phyloP scores from a whole-genome alignment of 2,113 vertebrate genomes.

The Pampusana beccarii region DNA sequence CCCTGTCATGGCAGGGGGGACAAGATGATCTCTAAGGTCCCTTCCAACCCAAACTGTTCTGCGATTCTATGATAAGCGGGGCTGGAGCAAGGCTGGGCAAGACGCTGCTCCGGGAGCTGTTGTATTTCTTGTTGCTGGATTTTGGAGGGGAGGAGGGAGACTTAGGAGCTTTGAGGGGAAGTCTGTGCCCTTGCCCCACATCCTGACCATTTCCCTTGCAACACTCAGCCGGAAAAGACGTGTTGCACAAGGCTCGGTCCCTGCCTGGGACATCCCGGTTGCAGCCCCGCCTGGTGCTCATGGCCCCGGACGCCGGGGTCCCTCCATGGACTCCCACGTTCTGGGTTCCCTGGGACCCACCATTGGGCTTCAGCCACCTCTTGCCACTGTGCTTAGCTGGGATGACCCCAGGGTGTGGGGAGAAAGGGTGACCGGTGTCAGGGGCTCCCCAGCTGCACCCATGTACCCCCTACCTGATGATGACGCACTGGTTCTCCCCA shows the following conservation, averaged over 20 bases:
- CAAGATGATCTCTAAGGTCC: too few relatives aligned
- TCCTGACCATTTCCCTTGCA: slow-evolving; percentile 19
- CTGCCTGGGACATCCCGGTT: not conserved
- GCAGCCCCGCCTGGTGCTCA: not conserved
- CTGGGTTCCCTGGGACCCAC: not conserved
- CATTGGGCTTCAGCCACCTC: not conserved
- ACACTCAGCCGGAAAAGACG: not conserved
- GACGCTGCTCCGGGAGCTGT: not conserved
- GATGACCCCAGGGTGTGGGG: not conserved
- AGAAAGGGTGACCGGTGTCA: not conserved
- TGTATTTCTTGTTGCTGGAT: not conserved
- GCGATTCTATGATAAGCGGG: fast-evolving
- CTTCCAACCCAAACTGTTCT: too few relatives aligned
- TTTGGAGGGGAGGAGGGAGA: not conserved
- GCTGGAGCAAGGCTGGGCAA: not conserved
- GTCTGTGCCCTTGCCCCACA: slow-evolving; percentile 26
- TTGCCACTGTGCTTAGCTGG: not conserved
- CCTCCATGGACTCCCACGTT: not conserved
- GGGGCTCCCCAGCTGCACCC: fast-evolving
- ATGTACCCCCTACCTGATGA: slow-evolving; percentile 79
- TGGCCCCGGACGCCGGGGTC: fast-evolving
- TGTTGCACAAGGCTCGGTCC: not conserved
- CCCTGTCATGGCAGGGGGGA: too few relatives aligned
- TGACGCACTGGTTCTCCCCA: slow-evolving; percentile 94
- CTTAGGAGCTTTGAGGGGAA: not conserved